These are phyloP conservation scores for Scaptodrosophila lebanonensis DNA, from an alignment of 1,140 invertebrate genomes.

Conservation along the genomic window DNA sequence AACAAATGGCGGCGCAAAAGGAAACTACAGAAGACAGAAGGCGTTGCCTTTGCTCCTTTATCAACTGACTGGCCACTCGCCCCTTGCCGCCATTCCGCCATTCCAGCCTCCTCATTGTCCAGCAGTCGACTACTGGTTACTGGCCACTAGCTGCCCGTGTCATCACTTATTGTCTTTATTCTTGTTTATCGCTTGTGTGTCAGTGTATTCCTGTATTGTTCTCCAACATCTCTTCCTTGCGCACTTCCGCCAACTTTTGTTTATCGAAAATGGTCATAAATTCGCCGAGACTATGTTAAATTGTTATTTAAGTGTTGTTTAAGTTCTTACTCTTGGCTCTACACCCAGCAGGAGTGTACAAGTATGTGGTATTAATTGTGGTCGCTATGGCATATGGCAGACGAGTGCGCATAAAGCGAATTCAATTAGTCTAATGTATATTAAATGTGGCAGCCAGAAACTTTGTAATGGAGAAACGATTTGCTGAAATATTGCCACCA, in stretches of 20 bases:
- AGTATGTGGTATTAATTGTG: background rate
- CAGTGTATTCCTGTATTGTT: conserved; percentile 21
- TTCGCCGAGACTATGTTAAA: conserved; percentile 46
- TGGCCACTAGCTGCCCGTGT: conserved; percentile 1
- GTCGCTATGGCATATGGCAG: too few relatives aligned
- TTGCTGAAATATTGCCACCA: too few relatives aligned
- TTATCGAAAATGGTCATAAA: conserved; percentile 43
- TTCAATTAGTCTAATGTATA: conserved; percentile 2
- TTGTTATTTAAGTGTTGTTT: conserved; percentile 68
- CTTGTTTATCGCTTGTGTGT: conserved; percentile 46
- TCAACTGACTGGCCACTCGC: too few relatives aligned
- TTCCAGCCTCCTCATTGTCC: too few relatives aligned
- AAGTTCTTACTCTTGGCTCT: conserved; percentile 26
- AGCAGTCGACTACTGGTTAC: too few relatives aligned
- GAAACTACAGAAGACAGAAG: conserved; percentile 2
- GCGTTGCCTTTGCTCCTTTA: too few relatives aligned
- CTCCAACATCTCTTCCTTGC: conserved; percentile 10
- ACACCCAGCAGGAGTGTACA: background rate
- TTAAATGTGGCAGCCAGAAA: too few relatives aligned
- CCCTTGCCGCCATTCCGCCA: too few relatives aligned
- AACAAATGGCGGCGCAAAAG: conserved; percentile 24
- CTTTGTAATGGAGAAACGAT: too few relatives aligned
- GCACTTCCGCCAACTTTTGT: conserved; percentile 27
- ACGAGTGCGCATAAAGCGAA: too few relatives aligned
- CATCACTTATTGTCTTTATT: conserved; percentile 34